A percentile compares a stretch with the other conserved stretches of the same genome.
Conservation (phyloP, 2,888 invertebrate species). For the Mongoloraphidia duomilia region DNA sequence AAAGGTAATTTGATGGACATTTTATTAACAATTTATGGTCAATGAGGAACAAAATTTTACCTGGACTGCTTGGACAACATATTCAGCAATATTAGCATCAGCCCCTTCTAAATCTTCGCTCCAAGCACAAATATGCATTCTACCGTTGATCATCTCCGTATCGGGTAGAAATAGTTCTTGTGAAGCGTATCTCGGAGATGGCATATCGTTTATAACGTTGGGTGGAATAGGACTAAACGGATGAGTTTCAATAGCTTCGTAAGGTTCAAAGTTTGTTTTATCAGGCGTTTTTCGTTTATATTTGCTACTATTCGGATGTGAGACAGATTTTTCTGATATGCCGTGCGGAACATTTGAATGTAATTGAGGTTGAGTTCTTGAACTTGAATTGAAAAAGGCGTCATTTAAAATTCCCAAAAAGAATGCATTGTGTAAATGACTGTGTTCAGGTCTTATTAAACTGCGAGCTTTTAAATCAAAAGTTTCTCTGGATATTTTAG, state of each 20-base stretch:
- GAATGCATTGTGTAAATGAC: constrained; percentile 75
- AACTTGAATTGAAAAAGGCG: constrained; percentile 27
- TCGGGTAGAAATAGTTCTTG: constrained; percentile 75
- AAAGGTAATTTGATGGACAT: constrained; percentile 5
- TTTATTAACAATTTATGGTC: background rate
- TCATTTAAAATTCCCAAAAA: constrained; percentile 64
- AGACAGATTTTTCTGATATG: too few relatives aligned
- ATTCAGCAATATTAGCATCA: constrained; percentile 66
- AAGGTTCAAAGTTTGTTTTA: constrained; percentile 43
- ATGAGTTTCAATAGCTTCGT: constrained; percentile 43
- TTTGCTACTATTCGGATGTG: constrained; percentile 7
- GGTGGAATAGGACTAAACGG: constrained; percentile 38
- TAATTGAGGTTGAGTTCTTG: constrained; percentile 18
- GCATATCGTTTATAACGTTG: constrained; percentile 17
- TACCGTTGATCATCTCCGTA: constrained; percentile 63
- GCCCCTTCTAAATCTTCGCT: constrained; percentile 75
- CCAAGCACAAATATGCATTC: constrained; percentile 79
- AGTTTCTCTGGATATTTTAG: constrained; percentile 65
- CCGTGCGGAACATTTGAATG: constrained; percentile 24
- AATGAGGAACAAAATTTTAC: constrained; percentile 21
- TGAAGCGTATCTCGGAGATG: constrained; percentile 38
- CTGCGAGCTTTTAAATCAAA: constrained; percentile 68
- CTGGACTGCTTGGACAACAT: constrained; percentile 69
- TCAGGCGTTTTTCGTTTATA: constrained; percentile 41
- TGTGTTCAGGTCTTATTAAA: constrained; percentile 49